Percentiles rank a stretch among this genome's conserved stretches.
Evolutionary conservation across 2,888 invertebrate genomes (phyloP).

Genomic region (Orthonychiurus folsomi): DNA sequence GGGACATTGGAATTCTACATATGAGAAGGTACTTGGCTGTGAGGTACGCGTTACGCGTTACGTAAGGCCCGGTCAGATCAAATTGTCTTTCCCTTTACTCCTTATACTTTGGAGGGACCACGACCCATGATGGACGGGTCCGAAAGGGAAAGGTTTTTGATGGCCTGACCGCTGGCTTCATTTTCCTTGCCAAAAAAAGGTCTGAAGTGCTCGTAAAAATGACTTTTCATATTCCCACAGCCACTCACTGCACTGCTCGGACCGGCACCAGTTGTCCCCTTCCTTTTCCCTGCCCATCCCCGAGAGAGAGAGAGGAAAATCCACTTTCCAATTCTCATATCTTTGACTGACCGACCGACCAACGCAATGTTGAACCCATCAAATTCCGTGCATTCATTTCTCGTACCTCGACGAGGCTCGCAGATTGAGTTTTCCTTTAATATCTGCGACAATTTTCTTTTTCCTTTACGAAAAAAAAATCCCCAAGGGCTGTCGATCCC

Average conservation of each 20-base stretch:
- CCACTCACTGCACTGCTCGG: not conserved
- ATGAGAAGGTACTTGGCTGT: not conserved
- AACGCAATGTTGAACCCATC: not conserved
- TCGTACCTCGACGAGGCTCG: not conserved
- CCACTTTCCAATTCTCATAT: slow-evolving; percentile 1
- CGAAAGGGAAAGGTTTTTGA: slow-evolving; percentile 28
- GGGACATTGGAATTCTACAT: not conserved
- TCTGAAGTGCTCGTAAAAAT: slow-evolving; percentile 39
- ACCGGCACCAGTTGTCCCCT: not conserved
- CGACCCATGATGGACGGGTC: slow-evolving; percentile 24
- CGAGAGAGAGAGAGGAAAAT: not conserved
- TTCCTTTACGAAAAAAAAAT: not conserved
- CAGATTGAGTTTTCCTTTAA: not conserved
- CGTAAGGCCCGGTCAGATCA: slow-evolving; percentile 19
- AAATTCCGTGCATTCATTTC: not conserved
- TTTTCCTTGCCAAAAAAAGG: slow-evolving; percentile 26
- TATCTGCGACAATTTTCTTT: not conserved
- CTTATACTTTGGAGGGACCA: slow-evolving; percentile 7
- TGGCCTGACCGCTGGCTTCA: slow-evolving; percentile 40
- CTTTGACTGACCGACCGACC: not conserved
- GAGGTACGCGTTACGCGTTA: no score
- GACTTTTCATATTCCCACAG: slow-evolving; percentile 37
- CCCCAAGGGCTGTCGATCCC: no score
- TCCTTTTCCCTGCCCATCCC: not conserved
- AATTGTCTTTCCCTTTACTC: slow-evolving; percentile 28